A percentile compares a stretch with the other conserved stretches of the same genome.
These are phyloP conservation scores for Acrobasis suavella DNA, from an alignment of 2,888 invertebrate genomes.

Conservation along the genomic window DNA sequence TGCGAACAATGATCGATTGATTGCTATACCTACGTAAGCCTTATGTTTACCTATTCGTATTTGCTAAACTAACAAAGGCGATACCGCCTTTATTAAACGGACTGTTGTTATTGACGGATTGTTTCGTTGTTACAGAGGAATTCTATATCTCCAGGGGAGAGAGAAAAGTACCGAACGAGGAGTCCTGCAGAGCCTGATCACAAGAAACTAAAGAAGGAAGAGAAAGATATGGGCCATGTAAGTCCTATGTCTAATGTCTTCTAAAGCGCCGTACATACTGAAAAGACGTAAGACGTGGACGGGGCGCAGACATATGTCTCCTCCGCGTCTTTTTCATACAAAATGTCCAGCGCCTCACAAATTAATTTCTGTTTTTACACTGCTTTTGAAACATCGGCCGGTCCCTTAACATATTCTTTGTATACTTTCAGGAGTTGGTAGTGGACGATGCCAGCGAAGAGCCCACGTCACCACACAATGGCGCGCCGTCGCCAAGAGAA, in stretches of 20 bases:
- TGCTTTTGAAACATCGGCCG: no score
- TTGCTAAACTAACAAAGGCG: slow-evolving; percentile 59
- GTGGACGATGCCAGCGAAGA: slow-evolving; percentile 97
- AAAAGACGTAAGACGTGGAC: no score
- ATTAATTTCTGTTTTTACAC: no score
- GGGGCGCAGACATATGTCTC: no score
- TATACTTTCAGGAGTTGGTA: slow-evolving; percentile 91
- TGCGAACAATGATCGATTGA: slow-evolving; percentile 82
- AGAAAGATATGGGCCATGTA: slow-evolving; percentile 91
- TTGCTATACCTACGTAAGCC: slow-evolving; percentile 72
- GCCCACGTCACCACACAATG: slow-evolving; percentile 92
- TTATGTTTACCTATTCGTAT: slow-evolving; percentile 75
- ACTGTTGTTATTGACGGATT: slow-evolving; percentile 37
- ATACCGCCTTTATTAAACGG: slow-evolving; percentile 46
- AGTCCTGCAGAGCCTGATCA: slow-evolving; percentile 89
- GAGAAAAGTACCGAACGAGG: slow-evolving; percentile 91
- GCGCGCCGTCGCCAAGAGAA: slow-evolving; percentile 94
- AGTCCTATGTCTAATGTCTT: slow-evolving; percentile 54
- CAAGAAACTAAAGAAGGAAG: slow-evolving; percentile 90
- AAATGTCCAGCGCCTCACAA: no score
- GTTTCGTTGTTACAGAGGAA: slow-evolving; percentile 85
- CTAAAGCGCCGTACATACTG: no score
- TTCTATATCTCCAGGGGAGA: slow-evolving; percentile 92
- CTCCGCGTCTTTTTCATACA: no score
- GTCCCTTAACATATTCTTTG: slow-evolving; percentile 3